Evolutionary conservation across 2,797 vertebrate genomes (phyloP).

Genomic region (Carapus acus): DNA sequence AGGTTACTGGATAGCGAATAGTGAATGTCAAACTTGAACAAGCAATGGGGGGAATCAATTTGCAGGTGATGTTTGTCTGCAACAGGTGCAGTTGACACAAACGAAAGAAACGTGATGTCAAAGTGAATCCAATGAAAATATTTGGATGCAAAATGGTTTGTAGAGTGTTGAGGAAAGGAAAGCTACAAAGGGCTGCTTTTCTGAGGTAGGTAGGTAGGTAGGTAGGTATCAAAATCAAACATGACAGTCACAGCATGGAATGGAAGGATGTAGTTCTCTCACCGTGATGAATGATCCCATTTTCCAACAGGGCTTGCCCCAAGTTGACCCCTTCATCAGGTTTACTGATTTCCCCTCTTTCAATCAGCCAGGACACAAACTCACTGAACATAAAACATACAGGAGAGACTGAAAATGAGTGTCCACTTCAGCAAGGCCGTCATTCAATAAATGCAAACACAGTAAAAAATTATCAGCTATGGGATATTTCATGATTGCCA

Average conservation of each 20-base stretch:
- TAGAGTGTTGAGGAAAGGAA: neutral
- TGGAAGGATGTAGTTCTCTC: slow-evolving; percentile 48
- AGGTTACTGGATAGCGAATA: slow-evolving; percentile 23
- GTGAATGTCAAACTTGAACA: slow-evolving; percentile 21
- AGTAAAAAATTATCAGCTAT: too few species aligned
- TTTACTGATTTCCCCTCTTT: slow-evolving; percentile 96
- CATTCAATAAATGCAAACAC: too few species aligned
- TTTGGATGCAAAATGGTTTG: slow-evolving; percentile 2
- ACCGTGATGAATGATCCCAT: slow-evolving; percentile 99
- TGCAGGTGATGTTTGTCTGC: slow-evolving; percentile 1
- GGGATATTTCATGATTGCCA: too few species aligned
- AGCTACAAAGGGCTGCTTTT: neutral
- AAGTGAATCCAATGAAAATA: slow-evolving; percentile 2
- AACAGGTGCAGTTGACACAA: neutral
- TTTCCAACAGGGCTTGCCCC: slow-evolving; percentile 95
- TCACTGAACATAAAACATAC: slow-evolving; percentile 74
- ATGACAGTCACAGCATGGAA: too few species aligned
- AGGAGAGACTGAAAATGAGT: slow-evolving; percentile 29
- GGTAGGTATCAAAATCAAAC: too few species aligned
- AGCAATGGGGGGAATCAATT: neutral
- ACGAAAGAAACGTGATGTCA: slow-evolving; percentile 3
- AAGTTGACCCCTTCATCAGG: slow-evolving; percentile 95
- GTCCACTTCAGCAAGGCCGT: neutral
- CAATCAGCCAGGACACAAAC: slow-evolving; percentile 95
- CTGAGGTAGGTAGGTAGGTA: too few species aligned